Base-by-base conservation (phyloP, 2,113 vertebrate species). In the Leuciscus idus region DNA sequence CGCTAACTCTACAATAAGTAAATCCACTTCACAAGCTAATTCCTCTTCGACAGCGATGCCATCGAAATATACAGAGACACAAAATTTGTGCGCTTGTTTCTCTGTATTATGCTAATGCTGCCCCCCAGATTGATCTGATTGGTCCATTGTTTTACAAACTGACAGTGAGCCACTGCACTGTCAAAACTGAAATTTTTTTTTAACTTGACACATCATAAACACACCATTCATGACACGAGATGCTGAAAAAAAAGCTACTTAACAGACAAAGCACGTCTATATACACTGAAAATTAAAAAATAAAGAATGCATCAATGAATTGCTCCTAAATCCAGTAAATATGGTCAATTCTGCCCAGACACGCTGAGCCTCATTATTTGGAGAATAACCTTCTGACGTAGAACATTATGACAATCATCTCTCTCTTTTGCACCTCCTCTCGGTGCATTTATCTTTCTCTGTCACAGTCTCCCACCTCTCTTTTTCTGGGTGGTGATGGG, bases 401-500 rank as follows among this genome's bases (percentile, higher is more conserved):
- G 6, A 43, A 46, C 23, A 30, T 75, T 62, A 30, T 81, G 68
- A 59, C 50, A 36, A 81, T 43, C 77, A 72, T 80, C 78, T 61
- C 39, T 46, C 46, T 57, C 13, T 75, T 28, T 85, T 9, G 23
- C 61, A 39, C 62, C 26, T 12, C 66, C 46, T 79, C 75, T 85
- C 8, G 26, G 5, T 30, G 15, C 30, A 48, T 50, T 36, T 68
- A 23, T 85, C 59, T 85, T 68, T 55, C 9, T 68, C 46, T 7
- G 46, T 57, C 74, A 68, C 21, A 39, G 59, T 85, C 61, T 8
- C 28, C 48, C 59, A 39, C 26, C 84, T 72, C 75, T 84, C 30
- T 84, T 72, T 84, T 57, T 84, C 82, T 57, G 68, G 64, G 50
- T 73, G 68, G 28, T 57, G 68, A 84, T 84, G 82, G 82, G 66